Base-by-base conservation (phyloP, 1,140 invertebrate species). In the Macrostomum lignano region DNA sequence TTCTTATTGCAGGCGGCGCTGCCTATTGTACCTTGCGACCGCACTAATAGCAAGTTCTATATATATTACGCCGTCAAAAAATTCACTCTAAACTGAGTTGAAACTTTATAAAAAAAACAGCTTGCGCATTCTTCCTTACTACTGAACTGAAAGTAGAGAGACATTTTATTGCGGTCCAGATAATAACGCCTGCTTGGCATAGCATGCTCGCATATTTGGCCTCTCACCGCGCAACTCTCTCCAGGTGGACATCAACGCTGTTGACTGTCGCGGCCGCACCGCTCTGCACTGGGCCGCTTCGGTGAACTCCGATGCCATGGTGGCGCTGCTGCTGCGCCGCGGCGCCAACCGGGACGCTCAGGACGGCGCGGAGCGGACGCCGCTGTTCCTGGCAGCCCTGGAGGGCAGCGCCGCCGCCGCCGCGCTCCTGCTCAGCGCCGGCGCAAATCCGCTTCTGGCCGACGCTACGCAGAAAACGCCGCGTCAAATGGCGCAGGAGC, bases 271-370 rank as follows among this genome's bases (percentile, higher is more conserved):
- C 6, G 31, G 31, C 5, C 6, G 31, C 6, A 33, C 31, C 6
- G 31, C 31, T 25, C 31, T 33, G 13, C 31, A 33, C 13, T 33
- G 13, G 31, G 31, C 31, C 6, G 4, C 31, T 11, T 13, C 25
- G 5, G 11, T 17, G 7, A 11, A 33, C 14, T n/a, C 21, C n/a
- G 5, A 6, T 5, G 31, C 21, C 19, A 33, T 33, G n/a, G 19
- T 33, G 4, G 17, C 7, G 13, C n/a, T 7, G 25, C 31, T 33
- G 7, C 7, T 33, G 6, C 5, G 7, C 17, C 11, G 7, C 7
- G 31, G 31, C 7, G 31, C 31, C 31, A 33, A 33, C 13, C 13
- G 21, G 21, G 31, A 33, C 13, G 6, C 13, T 6, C n/a, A 10
- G 7, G 7, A n/a, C 14, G 5, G 17, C 25, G n/a, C 7, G 7